Conservation (phyloP, 1,140 invertebrate genomes). For the Dinoponera quadriceps region DNA sequence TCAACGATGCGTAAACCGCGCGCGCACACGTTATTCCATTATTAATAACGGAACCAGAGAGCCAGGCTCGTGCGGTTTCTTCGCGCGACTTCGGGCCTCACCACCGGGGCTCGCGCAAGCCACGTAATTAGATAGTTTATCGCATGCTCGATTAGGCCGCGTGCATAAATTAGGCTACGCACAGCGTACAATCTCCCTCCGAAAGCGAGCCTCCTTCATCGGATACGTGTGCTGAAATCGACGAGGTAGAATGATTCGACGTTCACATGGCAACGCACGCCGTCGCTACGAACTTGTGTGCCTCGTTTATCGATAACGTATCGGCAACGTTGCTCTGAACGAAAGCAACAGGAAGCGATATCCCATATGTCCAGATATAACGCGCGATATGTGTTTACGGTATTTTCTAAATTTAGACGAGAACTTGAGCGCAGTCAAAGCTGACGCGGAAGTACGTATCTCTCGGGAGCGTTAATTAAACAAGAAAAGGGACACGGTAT, state of each 20-base stretch:
- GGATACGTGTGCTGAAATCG: not conserved
- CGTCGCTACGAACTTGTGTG: not conserved
- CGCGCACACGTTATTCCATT: too few species aligned
- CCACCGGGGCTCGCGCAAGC: not conserved
- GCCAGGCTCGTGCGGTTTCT: too few species aligned
- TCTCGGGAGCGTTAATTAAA: not conserved
- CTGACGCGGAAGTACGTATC: not conserved
- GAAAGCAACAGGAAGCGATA: not conserved
- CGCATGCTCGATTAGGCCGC: constrained; percentile 9
- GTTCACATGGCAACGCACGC: not conserved
- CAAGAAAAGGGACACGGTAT: not conserved
- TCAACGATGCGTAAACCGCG: not conserved
- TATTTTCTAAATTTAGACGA: not conserved
- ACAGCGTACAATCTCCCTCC: too few species aligned
- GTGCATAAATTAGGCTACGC: constrained; percentile 31
- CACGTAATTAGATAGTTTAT: constrained; percentile 38
- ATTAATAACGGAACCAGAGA: too few species aligned
- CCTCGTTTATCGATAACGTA: constrained; percentile 19
- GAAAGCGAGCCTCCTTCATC: too few species aligned
- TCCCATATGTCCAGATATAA: constrained; percentile 40
- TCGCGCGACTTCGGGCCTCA: too few species aligned
- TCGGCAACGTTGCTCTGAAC: not conserved
- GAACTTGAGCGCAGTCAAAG: not conserved
- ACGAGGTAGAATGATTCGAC: not conserved
- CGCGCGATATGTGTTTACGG: not conserved